These are phyloP conservation scores for Hylomyscus alleni DNA, from an alignment of 2,797 vertebrate genomes.

Conservation along the genomic window DNA sequence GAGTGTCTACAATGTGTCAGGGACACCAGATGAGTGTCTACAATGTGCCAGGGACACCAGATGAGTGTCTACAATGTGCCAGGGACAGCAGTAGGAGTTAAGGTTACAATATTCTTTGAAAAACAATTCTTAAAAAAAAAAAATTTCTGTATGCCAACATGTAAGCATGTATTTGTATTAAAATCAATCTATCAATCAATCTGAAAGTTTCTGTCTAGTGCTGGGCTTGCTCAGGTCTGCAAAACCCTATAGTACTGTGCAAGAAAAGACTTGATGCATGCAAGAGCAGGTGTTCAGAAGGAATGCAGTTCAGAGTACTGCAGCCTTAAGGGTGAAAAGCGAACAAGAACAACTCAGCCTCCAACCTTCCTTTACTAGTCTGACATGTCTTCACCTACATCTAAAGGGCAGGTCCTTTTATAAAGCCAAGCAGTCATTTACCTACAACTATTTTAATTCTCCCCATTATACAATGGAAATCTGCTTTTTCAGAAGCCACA, in stretches of 20 bases:
- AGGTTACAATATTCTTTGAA: constrained; percentile 59
- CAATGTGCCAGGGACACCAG: too few species aligned
- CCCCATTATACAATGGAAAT: constrained; percentile 27
- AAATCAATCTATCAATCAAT: constrained; percentile 77
- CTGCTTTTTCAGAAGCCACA: constrained; percentile 35
- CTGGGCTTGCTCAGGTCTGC: constrained; percentile 83
- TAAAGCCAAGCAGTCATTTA: constrained; percentile 43
- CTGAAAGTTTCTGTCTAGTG: constrained; percentile 73
- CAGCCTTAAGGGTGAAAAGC: constrained; percentile 11
- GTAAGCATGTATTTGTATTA: constrained; percentile 54
- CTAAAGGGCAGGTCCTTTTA: neutral
- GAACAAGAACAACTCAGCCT: constrained; percentile 18
- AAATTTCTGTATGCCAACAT: constrained; percentile 53
- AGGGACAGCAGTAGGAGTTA: constrained; percentile 47
- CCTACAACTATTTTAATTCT: constrained; percentile 36
- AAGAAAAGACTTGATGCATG: constrained; percentile 87
- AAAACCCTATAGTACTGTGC: constrained; percentile 83
- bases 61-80: constrained; percentile 12
- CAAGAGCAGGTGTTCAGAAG: constrained; percentile 87
- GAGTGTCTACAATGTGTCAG: too few species aligned
- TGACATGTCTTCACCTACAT: neutral
- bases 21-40: too few species aligned
- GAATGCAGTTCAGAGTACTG: constrained; percentile 53
- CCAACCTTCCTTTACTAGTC: neutral
- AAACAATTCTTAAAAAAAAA: constrained; percentile 43